Evolutionary conservation across 2,797 vertebrate genomes (phyloP).

Genomic region (Gila robusta): DNA sequence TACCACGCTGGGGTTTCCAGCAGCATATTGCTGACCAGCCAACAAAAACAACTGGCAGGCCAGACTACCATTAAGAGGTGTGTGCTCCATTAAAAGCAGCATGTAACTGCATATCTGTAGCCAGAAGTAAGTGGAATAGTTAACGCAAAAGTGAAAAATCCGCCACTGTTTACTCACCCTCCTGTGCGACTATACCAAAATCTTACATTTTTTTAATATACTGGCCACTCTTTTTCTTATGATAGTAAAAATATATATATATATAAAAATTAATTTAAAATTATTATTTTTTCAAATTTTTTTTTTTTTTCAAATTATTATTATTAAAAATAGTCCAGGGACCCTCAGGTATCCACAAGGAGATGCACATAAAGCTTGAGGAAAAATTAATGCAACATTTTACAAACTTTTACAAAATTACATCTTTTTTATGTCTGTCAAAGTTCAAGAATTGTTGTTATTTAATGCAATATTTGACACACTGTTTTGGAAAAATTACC

Average conservation of each 20-base stretch:
- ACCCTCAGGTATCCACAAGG: background rate
- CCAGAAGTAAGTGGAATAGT: slow-evolving; percentile 19
- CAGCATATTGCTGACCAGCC: slow-evolving; percentile 40
- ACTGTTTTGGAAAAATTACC: background rate
- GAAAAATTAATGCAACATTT: no score
- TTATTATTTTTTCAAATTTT: background rate
- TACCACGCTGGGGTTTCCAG: slow-evolving; percentile 41
- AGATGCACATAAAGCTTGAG: background rate
- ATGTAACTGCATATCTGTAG: slow-evolving; percentile 40
- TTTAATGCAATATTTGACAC: background rate
- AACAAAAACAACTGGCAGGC: slow-evolving; percentile 57
- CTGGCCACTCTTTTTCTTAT: background rate
- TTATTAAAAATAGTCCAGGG: no score
- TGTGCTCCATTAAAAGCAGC: slow-evolving; percentile 56
- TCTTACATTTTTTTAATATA: background rate
- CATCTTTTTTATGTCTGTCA: no score
- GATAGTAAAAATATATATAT: no score
- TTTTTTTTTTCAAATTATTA: no score
- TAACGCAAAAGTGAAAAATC: background rate
- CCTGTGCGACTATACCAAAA: background rate
- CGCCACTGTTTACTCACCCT: background rate
- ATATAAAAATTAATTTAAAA: background rate
- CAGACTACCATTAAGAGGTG: slow-evolving; percentile 58
- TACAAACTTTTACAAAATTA: no score
- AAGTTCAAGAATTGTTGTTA: background rate